phyloP scores from a whole-genome alignment of 2,888 invertebrate species.

The Synergus gifuensis region DNA sequence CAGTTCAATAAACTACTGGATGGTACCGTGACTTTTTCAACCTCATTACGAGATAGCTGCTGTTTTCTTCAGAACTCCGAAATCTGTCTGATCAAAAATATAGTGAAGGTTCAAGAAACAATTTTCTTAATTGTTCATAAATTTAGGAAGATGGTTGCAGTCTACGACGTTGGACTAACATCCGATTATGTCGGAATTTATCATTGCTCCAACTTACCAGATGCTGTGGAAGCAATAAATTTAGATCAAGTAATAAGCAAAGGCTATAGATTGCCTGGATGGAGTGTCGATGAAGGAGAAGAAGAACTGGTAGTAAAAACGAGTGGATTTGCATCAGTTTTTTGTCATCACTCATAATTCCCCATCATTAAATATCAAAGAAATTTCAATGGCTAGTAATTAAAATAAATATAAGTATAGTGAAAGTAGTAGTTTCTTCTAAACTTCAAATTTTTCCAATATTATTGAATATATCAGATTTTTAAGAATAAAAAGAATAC shows the following conservation, averaged over 20 bases:
- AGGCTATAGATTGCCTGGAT: constrained; percentile 8
- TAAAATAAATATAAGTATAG: too few relatives aligned
- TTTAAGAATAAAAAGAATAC: too few relatives aligned
- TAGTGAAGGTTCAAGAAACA: background rate
- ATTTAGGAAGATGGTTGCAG: constrained; percentile 14
- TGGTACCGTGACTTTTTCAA: constrained; percentile 36
- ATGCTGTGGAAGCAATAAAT: constrained; percentile 27
- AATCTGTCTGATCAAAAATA: constrained; percentile 23
- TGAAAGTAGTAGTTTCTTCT: too few relatives aligned
- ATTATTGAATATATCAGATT: too few relatives aligned
- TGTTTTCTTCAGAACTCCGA: constrained; percentile 9
- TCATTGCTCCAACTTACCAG: constrained; percentile 31
- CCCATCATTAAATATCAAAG: background rate
- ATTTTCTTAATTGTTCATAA: constrained; percentile 22
- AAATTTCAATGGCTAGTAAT: too few relatives aligned
- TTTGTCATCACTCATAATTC: background rate
- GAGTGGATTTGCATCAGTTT: constrained; percentile 27
- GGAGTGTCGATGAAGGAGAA: background rate
- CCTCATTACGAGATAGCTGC: constrained; percentile 23
- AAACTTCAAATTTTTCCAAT: too few relatives aligned
- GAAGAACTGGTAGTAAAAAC: background rate
- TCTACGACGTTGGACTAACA: constrained; percentile 39
- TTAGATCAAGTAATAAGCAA: constrained; percentile 1
- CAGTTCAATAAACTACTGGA: constrained; percentile 29
- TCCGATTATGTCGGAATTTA: constrained; percentile 38